Base-by-base conservation (phyloP, 2,888 invertebrate species). In the Metacarcinus magister region DNA sequence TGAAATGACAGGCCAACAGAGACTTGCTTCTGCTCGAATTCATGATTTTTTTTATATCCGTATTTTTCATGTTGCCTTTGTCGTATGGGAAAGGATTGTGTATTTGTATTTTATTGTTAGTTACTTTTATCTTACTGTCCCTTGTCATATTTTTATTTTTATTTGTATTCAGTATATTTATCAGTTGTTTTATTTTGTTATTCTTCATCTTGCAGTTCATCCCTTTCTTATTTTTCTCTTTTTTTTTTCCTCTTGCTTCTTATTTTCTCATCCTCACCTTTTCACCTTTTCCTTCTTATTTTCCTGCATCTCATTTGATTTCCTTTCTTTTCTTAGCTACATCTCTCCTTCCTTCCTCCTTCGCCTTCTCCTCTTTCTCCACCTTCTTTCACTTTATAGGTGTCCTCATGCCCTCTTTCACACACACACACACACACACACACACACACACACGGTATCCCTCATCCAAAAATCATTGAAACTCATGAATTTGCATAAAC, bases 1-100 rank as follows among this genome's bases (percentile, higher is more conserved):
- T 67, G 67, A 67, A 67, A 67, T 67, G 67, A 67, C 67, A 67
- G 19, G 67, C 67, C 19, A 67, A 67, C 67, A 67, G 67, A 67
- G 67, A 23, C 23, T 67, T 67, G 67, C 23, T 67, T 16, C 67
- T 5, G 23, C 19, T n/a, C 4, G 67, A 19, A 67, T 67, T 67
- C 67, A 5, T 23, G 67, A 67, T 8, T 82, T 32, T 82, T 82
- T 32, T 32, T 67, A 1, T 23, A 16, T 67, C 23, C 23, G 7
- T 67, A 0, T 82, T 82, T 32, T 82, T 32, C 32, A 32, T 82
- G 7, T 82, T 82, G 7, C 28, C 28, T 82, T 82, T 32, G 28
- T 8, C 3, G 82, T 32, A 23, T 67, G 5, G 67, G 67, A 16
- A 23, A 67, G 23, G 67, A 23, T 19, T 4, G 19, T 67, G 23